Conservation (phyloP, 2,888 invertebrate species). For the Chromoteleia sp. region DNA sequence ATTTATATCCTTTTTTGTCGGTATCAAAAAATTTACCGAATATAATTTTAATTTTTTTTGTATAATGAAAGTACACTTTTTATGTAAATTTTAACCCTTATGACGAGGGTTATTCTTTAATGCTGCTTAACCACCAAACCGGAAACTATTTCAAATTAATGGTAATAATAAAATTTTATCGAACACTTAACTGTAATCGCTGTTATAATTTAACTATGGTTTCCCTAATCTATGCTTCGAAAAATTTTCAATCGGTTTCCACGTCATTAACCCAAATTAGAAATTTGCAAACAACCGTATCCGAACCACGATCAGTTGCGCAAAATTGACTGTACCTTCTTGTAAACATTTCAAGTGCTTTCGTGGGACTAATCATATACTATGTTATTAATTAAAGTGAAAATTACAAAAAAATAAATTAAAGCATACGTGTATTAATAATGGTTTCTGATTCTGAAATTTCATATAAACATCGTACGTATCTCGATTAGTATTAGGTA, state of each 20-base stretch:
- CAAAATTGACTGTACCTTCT: neutral
- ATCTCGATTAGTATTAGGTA: neutral
- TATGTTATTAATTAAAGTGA: too few species aligned
- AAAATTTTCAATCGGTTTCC: constrained; percentile 38
- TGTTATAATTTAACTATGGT: constrained; percentile 23
- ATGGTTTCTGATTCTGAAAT: too few species aligned
- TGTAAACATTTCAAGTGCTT: constrained; percentile 8
- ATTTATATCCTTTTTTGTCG: too few species aligned
- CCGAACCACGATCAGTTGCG: constrained; percentile 4
- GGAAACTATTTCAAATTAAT: neutral
- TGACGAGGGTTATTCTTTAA: too few species aligned
- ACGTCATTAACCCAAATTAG: constrained; percentile 47
- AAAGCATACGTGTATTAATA: too few species aligned
- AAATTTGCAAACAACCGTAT: constrained; percentile 22
- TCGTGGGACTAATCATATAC: neutral
- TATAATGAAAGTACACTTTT: too few species aligned
- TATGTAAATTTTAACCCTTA: too few species aligned
- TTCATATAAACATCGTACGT: too few species aligned
- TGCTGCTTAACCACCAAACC: too few species aligned
- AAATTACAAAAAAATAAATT: constrained; percentile 1
- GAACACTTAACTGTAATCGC: constrained; percentile 4
- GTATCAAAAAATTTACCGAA: too few species aligned
- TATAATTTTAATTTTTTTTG: too few species aligned
- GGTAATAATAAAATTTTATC: constrained; percentile 1
- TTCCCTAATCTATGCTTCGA: constrained; percentile 27